Conservation (phyloP, 2,888 invertebrate genomes). For the Ochropleura leucogaster region DNA sequence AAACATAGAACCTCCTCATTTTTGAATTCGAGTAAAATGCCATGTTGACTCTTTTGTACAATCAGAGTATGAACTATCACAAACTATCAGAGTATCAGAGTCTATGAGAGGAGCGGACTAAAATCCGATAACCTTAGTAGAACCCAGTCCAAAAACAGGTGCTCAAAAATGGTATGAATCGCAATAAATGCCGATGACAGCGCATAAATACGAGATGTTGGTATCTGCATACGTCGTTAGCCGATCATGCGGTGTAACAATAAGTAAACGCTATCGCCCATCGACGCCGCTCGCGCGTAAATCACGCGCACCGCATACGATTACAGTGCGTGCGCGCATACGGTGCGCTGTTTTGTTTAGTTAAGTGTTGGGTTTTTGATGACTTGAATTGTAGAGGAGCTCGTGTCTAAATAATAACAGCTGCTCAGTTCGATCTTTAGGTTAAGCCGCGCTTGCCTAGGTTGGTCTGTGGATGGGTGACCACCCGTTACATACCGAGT, state of each 20-base stretch:
- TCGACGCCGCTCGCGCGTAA: slow-evolving; percentile 78
- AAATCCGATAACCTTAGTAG: slow-evolving; percentile 28
- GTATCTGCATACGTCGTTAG: slow-evolving; percentile 75
- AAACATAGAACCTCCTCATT: no score
- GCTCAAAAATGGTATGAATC: slow-evolving; percentile 72
- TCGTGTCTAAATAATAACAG: no score
- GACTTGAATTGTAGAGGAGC: no score
- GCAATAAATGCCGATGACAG: slow-evolving; percentile 81
- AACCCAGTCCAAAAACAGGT: slow-evolving; percentile 62
- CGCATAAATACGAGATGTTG: slow-evolving; percentile 74
- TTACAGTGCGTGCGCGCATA: slow-evolving; percentile 57
- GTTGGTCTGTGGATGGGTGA: no score
- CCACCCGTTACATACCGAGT: no score
- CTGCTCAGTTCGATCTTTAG: no score
- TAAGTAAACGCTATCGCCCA: slow-evolving; percentile 84
- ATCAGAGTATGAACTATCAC: background rate
- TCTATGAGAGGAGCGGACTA: background rate
- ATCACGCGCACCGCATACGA: slow-evolving; percentile 77
- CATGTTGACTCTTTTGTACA: no score
- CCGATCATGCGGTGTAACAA: slow-evolving; percentile 81
- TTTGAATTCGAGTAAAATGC: no score
- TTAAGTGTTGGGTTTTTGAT: slow-evolving; percentile 29
- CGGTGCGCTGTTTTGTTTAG: slow-evolving; percentile 57
- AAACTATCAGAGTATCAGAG: background rate
- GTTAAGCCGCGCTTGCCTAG: no score